Percentiles rank a stretch among this genome's conserved stretches.
phyloP scores from a whole-genome alignment of 2,888 invertebrate genomes.

The Baccha elongata region DNA sequence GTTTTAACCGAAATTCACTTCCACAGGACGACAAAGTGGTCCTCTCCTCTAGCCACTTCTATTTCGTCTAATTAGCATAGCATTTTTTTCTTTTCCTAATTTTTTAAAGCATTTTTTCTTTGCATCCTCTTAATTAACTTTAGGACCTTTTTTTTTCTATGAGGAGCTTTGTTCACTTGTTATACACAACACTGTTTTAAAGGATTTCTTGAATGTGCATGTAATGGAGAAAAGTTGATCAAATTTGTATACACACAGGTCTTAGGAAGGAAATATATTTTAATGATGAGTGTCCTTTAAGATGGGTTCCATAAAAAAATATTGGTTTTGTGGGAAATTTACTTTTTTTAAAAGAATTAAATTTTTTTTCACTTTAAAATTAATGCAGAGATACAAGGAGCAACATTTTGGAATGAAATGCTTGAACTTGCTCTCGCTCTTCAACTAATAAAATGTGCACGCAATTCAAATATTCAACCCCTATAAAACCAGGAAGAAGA shows the following conservation, averaged over 20 bases:
- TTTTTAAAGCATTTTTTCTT: constrained; percentile 5
- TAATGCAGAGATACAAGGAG: constrained; percentile 31
- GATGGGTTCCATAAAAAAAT: constrained; percentile 6
- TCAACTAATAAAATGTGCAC: constrained; percentile 72
- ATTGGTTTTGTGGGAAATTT: constrained; percentile 21
- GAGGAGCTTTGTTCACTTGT: constrained; percentile 35
- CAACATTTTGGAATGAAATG: constrained; percentile 63
- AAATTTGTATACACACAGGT: constrained; percentile 17
- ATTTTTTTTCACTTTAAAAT: constrained; percentile 42
- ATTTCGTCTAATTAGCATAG: constrained; percentile 68
- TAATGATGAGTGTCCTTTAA: background rate
- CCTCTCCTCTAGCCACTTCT: constrained; percentile 64
- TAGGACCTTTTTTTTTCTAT: constrained; percentile 5
- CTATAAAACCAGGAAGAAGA: constrained; percentile 66
- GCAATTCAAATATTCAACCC: constrained; percentile 70
- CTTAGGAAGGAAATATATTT: background rate
- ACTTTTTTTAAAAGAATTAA: constrained; percentile 22
- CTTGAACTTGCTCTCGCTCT: constrained; percentile 74
- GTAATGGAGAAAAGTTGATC: constrained; percentile 11
- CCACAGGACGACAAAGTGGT: constrained; percentile 28
- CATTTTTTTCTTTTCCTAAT: constrained; percentile 29
- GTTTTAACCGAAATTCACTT: constrained; percentile 55
- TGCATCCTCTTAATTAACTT: constrained; percentile 13
- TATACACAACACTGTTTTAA: constrained; percentile 31
- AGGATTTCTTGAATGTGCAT: constrained; percentile 31